Conservation (phyloP, 2,113 vertebrate species). For the Tenrec ecaudatus region DNA sequence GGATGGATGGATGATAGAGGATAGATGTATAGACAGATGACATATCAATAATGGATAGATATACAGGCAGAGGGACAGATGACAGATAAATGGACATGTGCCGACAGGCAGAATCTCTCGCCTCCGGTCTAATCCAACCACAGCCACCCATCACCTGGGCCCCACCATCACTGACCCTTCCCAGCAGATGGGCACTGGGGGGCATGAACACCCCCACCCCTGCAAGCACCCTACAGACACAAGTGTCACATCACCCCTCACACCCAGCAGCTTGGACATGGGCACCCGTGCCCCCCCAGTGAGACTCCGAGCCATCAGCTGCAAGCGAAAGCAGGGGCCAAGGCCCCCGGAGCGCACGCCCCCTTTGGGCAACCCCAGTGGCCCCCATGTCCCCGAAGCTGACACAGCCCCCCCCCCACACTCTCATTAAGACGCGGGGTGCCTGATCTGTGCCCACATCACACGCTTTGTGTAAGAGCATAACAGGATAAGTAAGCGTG, state of each 20-base stretch:
- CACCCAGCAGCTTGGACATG: background rate
- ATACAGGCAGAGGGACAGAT: background rate
- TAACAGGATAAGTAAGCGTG: too few species aligned
- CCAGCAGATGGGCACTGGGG: too few species aligned
- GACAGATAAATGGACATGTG: background rate
- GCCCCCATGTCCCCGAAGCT: fast-evolving
- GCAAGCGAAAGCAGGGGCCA: background rate
- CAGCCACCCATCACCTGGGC: too few species aligned
- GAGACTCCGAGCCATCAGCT: fast-evolving
- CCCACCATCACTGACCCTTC: too few species aligned
- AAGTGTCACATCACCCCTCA: background rate
- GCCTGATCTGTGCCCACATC: too few species aligned
- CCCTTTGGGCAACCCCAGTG: fast-evolving
- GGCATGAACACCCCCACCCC: fast-evolving
- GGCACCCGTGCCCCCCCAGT: fast-evolving
- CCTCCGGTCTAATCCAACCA: too few species aligned
- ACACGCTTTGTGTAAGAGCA: background rate
- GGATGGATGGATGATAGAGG: too few species aligned
- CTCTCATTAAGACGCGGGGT: too few species aligned
- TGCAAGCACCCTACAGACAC: too few species aligned
- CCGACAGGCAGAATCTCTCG: too few species aligned
- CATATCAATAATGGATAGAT: background rate
- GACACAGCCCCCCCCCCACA: background rate
- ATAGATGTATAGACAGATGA: too few species aligned
- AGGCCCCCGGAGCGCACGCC: fast-evolving